phyloP scores from a whole-genome alignment of 2,888 invertebrate genomes.

The Cetonia aurata region DNA sequence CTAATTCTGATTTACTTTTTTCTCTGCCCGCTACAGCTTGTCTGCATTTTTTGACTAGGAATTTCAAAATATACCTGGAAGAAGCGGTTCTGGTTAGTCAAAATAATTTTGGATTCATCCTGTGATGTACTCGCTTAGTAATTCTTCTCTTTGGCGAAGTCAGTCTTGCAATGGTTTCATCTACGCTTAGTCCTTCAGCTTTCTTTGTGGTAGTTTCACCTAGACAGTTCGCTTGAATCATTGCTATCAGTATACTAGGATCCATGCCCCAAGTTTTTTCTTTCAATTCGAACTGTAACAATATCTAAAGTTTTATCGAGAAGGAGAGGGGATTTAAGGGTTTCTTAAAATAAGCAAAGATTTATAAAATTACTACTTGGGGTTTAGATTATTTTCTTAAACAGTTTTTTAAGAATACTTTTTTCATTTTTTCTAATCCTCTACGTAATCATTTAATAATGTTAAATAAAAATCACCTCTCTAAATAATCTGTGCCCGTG shows the following conservation, averaged over 20 bases:
- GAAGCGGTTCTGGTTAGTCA: background rate
- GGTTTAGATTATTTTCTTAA: too few species aligned
- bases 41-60: constrained; percentile 73
- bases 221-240: constrained; percentile 71
- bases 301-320: background rate
- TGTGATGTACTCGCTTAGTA: constrained; percentile 31
- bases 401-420: too few species aligned
- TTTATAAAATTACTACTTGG: too few species aligned
- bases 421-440: too few species aligned
- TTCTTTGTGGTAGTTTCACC: constrained; percentile 54
- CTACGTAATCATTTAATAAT: too few species aligned
- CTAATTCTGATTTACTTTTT: constrained; percentile 73
- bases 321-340: too few species aligned
- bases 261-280: constrained; percentile 77
- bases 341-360: too few species aligned
- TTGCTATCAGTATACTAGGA: constrained; percentile 72
- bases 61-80: constrained; percentile 71
- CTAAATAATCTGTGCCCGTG: constrained; percentile 80
- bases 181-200: constrained; percentile 58
- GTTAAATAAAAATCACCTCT: constrained; percentile 67
- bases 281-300: constrained; percentile 74
- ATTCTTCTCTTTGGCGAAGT: constrained; percentile 50
- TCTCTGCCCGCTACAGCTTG: constrained; percentile 76
- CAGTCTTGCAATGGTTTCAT: constrained; percentile 68
- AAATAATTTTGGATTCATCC: constrained; percentile 5